Evolutionary conservation across 2,797 vertebrate species (phyloP).

Genomic region (Neomorphus geoffroyi): DNA sequence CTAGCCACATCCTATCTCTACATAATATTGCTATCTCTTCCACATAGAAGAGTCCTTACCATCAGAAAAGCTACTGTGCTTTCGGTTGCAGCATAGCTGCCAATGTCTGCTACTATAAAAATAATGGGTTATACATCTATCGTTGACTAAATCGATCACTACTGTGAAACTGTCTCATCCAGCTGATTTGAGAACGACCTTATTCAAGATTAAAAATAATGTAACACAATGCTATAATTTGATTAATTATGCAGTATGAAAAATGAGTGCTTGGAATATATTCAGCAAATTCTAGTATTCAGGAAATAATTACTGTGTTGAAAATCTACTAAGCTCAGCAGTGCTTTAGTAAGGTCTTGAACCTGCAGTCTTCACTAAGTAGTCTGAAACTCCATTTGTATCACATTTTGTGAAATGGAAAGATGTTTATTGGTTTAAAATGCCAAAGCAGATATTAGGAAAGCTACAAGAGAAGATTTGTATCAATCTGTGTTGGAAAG

Average conservation of each 20-base stretch:
- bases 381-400: neutral
- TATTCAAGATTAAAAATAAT: conserved; percentile 45
- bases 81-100: neutral
- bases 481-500: neutral
- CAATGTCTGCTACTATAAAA: neutral
- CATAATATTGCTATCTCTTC: neutral
- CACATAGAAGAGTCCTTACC: neutral
- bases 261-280: conserved; percentile 45
- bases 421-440: neutral
- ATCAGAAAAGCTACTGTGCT: neutral
- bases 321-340: conserved; percentile 52
- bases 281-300: conserved; percentile 32
- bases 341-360: neutral
- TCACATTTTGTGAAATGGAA: neutral
- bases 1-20: neutral
- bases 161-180: neutral
- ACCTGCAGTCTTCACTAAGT: neutral
- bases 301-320: conserved; percentile 43
- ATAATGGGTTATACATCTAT: neutral
- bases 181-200: conserved; percentile 40
- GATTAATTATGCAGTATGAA: conserved; percentile 49
- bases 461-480: neutral
- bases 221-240: conserved; percentile 48
- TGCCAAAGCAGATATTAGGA: neutral
- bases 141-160: neutral